phyloP scores from a whole-genome alignment of 2,113 vertebrate genomes.

The Phodopus roborovskii region DNA sequence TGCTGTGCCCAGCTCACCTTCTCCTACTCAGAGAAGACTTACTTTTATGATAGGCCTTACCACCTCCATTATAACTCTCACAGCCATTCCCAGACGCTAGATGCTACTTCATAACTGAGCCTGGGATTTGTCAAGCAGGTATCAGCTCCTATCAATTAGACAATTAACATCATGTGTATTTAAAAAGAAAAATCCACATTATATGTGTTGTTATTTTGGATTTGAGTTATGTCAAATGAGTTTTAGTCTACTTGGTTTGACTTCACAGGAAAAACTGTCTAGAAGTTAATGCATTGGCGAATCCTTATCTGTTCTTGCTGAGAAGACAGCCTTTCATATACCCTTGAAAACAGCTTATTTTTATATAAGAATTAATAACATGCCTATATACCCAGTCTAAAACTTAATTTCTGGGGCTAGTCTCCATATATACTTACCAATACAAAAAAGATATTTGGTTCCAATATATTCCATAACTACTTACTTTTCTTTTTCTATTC shows the following conservation, averaged over 20 bases:
- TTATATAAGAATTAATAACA: neutral
- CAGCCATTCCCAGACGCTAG: neutral
- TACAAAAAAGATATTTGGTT: neutral
- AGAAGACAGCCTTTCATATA: neutral
- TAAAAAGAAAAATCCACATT: neutral
- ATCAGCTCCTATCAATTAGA: no score
- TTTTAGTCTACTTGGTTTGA: neutral
- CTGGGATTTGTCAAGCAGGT: no score
- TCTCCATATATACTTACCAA: neutral
- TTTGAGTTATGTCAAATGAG: neutral
- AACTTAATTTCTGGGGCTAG: neutral
- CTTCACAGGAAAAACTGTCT: neutral
- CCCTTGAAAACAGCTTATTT: neutral
- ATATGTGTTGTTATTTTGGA: neutral
- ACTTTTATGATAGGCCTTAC: neutral
- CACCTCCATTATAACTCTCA: no score
- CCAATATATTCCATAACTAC: neutral
- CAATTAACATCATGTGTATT: neutral
- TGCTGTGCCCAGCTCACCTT: neutral
- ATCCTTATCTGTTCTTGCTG: neutral
- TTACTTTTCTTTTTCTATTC: neutral
- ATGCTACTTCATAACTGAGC: no score
- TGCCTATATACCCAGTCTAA: neutral
- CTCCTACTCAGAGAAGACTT: neutral
- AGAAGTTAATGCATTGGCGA: neutral